Evolutionary conservation across 2,797 vertebrate genomes (phyloP).

Genomic region (Parambassis ranga): DNA sequence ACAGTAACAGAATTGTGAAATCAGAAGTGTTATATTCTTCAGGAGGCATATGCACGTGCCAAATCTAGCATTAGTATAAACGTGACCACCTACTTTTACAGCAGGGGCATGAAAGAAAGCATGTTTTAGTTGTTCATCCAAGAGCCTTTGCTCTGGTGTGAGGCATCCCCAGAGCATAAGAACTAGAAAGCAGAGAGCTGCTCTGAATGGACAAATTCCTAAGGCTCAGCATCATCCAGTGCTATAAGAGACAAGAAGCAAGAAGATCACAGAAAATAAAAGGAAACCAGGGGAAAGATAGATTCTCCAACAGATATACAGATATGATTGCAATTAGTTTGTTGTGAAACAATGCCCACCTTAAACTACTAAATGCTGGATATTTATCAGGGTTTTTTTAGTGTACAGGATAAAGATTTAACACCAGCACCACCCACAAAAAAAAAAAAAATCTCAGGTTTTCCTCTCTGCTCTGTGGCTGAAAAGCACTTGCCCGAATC

Average conservation of each 20-base stretch:
- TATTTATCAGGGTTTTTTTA: too few species aligned
- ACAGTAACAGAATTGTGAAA: background rate
- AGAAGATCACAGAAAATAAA: too few species aligned
- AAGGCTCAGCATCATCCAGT: too few species aligned
- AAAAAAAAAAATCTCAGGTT: conserved; percentile 6
- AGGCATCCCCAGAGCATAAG: background rate
- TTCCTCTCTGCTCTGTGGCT: background rate
- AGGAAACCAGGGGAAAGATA: too few species aligned
- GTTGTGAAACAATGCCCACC: too few species aligned
- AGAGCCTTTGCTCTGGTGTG: background rate
- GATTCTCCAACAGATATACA: too few species aligned
- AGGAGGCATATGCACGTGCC: background rate
- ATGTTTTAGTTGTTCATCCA: background rate
- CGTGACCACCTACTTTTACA: background rate
- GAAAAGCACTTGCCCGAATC: conserved; percentile 20
- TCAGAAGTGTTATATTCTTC: background rate
- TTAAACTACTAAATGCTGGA: too few species aligned
- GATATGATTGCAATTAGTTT: too few species aligned
- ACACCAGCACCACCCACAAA: too few species aligned
- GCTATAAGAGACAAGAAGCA: too few species aligned
- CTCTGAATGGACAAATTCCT: too few species aligned
- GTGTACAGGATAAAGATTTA: too few species aligned
- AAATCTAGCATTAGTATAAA: background rate
- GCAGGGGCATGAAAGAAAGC: background rate
- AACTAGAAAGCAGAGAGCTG: background rate